Percentiles rank a stretch among this genome's conserved stretches.
Evolutionary conservation across 2,797 vertebrate genomes (phyloP).

Genomic region (Glossophaga mutica): DNA sequence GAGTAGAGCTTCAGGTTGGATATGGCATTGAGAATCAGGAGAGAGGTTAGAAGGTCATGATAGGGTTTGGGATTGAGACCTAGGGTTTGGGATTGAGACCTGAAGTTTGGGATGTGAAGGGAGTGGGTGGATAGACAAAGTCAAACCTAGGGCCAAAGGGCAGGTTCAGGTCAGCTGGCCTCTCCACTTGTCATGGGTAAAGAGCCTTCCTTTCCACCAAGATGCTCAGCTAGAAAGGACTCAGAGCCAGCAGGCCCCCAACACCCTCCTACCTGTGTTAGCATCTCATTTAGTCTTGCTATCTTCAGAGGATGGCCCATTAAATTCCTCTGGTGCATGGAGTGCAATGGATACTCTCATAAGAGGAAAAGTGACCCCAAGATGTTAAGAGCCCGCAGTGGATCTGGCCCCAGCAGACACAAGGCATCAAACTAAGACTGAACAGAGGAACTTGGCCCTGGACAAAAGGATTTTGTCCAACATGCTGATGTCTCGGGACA

Average conservation of each 20-base stretch:
- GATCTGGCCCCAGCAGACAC: neutral
- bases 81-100: neutral
- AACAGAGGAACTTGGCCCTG: neutral
- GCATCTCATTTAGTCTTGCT: neutral
- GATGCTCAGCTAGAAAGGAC: neutral
- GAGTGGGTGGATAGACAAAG: neutral
- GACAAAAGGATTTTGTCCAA: neutral
- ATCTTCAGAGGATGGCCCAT: neutral
- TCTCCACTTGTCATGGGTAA: neutral
- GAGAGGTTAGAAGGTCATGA: neutral
- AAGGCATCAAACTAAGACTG: neutral
- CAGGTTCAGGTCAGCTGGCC: neutral
- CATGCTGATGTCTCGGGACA: neutral
- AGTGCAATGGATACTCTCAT: neutral
- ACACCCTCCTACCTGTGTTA: neutral
- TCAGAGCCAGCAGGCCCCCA: neutral
- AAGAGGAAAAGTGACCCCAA: neutral
- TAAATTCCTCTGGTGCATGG: too few relatives aligned
- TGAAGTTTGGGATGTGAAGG: neutral
- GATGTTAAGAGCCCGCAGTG: neutral
- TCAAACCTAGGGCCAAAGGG: neutral
- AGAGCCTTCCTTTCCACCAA: neutral
- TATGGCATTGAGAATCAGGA: neutral
- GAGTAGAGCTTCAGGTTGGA: neutral
- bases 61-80: neutral